phyloP scores from a whole-genome alignment of 2,797 vertebrate genomes.

The Anableps anableps region DNA sequence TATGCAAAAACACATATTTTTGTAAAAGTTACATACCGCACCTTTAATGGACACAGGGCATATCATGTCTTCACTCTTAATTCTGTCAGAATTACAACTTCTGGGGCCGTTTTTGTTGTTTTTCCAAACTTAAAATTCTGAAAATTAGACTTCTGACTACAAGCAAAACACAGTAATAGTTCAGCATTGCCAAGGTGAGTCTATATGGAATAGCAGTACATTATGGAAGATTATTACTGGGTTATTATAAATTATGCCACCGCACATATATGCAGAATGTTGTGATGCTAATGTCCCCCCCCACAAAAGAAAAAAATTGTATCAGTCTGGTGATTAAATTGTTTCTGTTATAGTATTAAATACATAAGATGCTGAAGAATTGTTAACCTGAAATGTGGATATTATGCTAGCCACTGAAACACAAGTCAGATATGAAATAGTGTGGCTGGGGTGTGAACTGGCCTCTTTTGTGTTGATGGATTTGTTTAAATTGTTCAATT shows the following conservation, averaged over 20 bases:
- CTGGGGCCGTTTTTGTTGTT: neutral
- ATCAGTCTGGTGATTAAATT: neutral
- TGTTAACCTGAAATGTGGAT: neutral
- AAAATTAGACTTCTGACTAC: neutral
- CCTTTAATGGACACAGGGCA: neutral
- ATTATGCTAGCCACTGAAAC: neutral
- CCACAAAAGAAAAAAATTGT: too few species aligned
- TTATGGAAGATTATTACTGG: neutral
- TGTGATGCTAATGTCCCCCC: too few species aligned
- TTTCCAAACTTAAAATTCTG: neutral
- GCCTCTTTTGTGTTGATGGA: neutral
- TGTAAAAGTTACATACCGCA: too few species aligned
- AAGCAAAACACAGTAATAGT: neutral
- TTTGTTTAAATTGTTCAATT: neutral
- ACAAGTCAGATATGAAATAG: neutral
- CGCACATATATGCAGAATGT: too few species aligned
- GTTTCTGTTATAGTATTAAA: neutral
- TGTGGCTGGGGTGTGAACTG: neutral
- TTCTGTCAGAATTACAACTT: neutral
- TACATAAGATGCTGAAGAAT: neutral
- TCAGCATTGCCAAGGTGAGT: neutral
- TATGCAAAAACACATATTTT: too few species aligned
- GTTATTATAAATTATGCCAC: neutral
- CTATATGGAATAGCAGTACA: neutral
- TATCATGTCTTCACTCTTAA: neutral